phyloP scores from a whole-genome alignment of 2,113 vertebrate species.

The Cheilinus undulatus region DNA sequence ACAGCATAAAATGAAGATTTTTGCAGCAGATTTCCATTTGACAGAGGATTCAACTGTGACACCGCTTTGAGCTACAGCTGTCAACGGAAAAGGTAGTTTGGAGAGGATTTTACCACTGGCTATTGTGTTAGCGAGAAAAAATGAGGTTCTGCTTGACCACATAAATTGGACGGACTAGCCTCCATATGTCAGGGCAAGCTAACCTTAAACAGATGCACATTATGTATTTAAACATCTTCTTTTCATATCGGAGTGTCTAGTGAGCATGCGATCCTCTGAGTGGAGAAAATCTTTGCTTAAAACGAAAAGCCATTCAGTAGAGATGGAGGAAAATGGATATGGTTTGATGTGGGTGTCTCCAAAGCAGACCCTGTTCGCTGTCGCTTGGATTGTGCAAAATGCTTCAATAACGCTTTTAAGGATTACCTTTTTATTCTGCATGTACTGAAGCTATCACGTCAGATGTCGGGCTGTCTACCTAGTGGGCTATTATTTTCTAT shows the following conservation, averaged over 20 bases:
- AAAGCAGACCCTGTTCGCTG: conserved; percentile 34
- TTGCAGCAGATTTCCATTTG: conserved; percentile 10
- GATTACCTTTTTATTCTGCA: neutral
- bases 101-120: conserved; percentile 50
- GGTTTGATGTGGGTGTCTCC: conserved; percentile 76
- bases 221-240: neutral
- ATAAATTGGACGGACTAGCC: conserved; percentile 48
- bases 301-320: conserved; percentile 19
- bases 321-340: conserved; percentile 60
- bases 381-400: conserved; percentile 18
- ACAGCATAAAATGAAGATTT: conserved; percentile 53
- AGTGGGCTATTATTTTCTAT: neutral
- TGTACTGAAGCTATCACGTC: too few relatives aligned
- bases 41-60: conserved; percentile 25
- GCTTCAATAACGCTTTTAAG: neutral
- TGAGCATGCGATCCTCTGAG: neutral
- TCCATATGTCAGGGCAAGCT: conserved; percentile 38
- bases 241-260: neutral
- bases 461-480: neutral
- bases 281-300: conserved; percentile 17
- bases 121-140: conserved; percentile 74
- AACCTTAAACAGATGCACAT: conserved; percentile 6
- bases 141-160: conserved; percentile 63
- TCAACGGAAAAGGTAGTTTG: conserved; percentile 71
- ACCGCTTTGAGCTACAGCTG: conserved; percentile 40